Evolutionary conservation across 1,140 invertebrate genomes (phyloP), one percentile per base, ranked within the genome.

Genomic region (Orchestia grillus): DNA sequence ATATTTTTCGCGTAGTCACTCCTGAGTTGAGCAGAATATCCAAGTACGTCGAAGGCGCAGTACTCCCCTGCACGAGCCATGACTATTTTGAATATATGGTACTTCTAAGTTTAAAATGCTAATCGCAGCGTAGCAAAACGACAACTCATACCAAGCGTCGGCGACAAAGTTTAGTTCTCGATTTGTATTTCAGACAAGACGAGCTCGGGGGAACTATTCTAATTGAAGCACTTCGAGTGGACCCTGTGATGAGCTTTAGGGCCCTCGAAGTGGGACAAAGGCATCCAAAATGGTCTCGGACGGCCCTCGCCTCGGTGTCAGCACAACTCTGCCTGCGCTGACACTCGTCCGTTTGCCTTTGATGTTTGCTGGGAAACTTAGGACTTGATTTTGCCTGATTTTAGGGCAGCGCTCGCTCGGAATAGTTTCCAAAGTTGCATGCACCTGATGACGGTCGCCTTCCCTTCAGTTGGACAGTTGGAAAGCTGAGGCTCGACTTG

Each of bases 301-400:
- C 23, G 43, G 88, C n/a, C 41, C 88, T 90, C 28, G 88, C 43
- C 3, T 90, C 88, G 88, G 43, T 90, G n/a, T 44, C 88, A 90
- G 88, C 88, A 42, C 88, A 90, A 90, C 88, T 90, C 88, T 42
- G 88, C 88, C n/a, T 16, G 15, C 88, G 43, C 88, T 90, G 92
- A 47, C 92, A 47, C 92, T 44, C 92, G 92, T 94, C 44, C 43
- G 92, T 94, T 94, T 94, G 92, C 92, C 92, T 94, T 94, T 94
- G 92, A 94, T 94, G 92, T 94, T 94, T 94, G 92, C 44, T 44
- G 44, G 41, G 43, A 45, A 94, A 94, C 92, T 94, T 94, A 45
- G 92, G 92, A 44, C 43, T 94, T 94, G 92, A 94, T 94, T 94
- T 94, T 94, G 43, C 44, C 92, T 94, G 92, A 94, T 94, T 94